Evolutionary conservation across 2,113 vertebrate genomes (phyloP), one percentile per base, ranked within the genome.

Genomic region (Dipodomys merriami): DNA sequence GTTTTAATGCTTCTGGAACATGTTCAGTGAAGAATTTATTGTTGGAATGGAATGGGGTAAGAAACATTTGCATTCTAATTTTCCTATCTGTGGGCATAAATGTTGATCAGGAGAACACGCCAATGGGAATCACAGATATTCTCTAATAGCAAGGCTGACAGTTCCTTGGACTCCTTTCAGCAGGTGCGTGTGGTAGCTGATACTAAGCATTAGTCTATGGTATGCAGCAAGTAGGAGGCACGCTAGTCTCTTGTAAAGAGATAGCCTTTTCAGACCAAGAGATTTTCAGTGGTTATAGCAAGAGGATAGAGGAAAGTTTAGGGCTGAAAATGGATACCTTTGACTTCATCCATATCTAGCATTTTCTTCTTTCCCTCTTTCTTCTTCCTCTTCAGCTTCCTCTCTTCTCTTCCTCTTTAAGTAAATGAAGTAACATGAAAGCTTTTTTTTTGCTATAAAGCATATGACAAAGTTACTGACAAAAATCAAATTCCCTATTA

Each of bases 1-100:
- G 39, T 78, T 23, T 35, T 87, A 85, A 49, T 85, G 79, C n/a
- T 78, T 64, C 78, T 73, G 71, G 83, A 71, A 90, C 13, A 80
- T 60, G 20, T 18, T 25, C 2, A 33, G 16, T 7, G 3, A 82
- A 88, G 60, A 73, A n/a, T n/a, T 83, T 81, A 29, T 67, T 91
- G 77, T 15, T 65, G 12, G 62, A 69, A 35, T 29, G 46, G 27
- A 5, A 4, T 30, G n/a, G 39, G 12, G 13, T 85, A 72, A 29
- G 15, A 20, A 25, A 46, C 76, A 35, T 18, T 18, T 74, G 23
- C 44, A n/a, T 88, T 85, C 69, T 76, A 1, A 84, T 72, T 77
- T 91, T 69, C 19, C 33, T 60, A 20, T 86, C 64, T 93, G n/a
- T 91, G 35, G n/a, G 29, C 39, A 39, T 39, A 39, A 39, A 39